A percentile compares a stretch with the other conserved stretches of the same genome.
phyloP scores from a whole-genome alignment of 2,113 vertebrate species.

The Dendropsophus ebraccatus region DNA sequence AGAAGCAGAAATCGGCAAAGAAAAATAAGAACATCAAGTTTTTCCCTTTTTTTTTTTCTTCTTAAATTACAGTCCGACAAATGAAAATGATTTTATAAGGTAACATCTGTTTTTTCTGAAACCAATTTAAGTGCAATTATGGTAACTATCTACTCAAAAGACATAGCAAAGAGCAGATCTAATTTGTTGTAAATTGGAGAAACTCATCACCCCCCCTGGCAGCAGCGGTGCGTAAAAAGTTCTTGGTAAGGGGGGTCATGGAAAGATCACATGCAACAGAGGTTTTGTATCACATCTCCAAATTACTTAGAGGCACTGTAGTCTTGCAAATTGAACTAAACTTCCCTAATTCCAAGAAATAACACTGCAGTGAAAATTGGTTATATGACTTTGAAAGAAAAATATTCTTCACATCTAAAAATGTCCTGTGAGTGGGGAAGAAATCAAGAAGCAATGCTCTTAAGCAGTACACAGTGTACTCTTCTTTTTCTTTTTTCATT shows the following conservation, averaged over 20 bases:
- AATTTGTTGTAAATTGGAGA: constrained; percentile 50
- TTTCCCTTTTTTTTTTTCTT: constrained; percentile 4
- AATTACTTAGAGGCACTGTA: constrained; percentile 49
- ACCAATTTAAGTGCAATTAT: constrained; percentile 58
- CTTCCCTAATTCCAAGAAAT: constrained; percentile 54
- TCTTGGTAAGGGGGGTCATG: constrained; percentile 50
- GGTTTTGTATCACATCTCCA: constrained; percentile 53
- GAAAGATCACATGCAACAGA: constrained; percentile 56
- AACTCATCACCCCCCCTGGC: constrained; percentile 42
- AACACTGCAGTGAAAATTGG: constrained; percentile 52
- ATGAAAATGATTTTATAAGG: constrained; percentile 54
- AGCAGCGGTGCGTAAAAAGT: constrained; percentile 38
- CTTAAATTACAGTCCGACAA: constrained; percentile 51
- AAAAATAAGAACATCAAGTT: constrained; percentile 13
- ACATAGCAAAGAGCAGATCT: constrained; percentile 55
- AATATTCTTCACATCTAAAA: constrained; percentile 43
- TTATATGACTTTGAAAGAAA: constrained; percentile 48
- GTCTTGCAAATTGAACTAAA: constrained; percentile 54
- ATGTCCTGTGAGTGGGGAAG: constrained; percentile 13
- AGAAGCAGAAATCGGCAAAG: constrained; percentile 47
- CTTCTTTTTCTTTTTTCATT: background rate
- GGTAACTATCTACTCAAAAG: constrained; percentile 58
- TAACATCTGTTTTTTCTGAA: constrained; percentile 57
- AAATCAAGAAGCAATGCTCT: constrained; percentile 12
- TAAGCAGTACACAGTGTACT: constrained; percentile 5